Percentiles rank a stretch among this genome's conserved stretches.
Evolutionary conservation across 1,140 invertebrate genomes (phyloP).

Genomic region (Wasmannia auropunctata): DNA sequence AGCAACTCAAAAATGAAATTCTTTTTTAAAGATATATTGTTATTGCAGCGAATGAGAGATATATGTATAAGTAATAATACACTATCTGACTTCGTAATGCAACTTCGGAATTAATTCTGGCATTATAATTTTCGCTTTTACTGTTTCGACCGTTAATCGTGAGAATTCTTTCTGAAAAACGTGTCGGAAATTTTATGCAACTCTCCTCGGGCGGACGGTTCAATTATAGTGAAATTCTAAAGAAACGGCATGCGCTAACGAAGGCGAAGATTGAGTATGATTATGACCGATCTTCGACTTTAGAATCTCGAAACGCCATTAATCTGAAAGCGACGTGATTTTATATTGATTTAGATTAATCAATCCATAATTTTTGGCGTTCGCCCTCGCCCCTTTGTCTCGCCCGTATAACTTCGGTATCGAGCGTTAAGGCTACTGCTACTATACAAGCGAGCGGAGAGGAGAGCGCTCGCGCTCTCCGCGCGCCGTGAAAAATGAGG

Average conservation of each 20-base stretch:
- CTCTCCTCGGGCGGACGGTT: neutral
- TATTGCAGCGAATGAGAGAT: no score
- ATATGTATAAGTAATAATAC: neutral
- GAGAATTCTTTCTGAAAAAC: neutral
- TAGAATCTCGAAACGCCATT: neutral
- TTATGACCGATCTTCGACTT: neutral
- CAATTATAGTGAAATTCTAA: constrained; percentile 18
- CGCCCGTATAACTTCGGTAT: neutral
- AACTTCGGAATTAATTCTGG: neutral
- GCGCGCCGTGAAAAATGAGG: constrained; percentile 45
- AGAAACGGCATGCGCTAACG: neutral
- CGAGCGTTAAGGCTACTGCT: neutral
- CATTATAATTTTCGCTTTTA: neutral
- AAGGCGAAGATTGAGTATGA: neutral
- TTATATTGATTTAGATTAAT: constrained; percentile 15
- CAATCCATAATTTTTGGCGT: constrained; percentile 34
- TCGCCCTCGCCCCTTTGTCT: neutral
- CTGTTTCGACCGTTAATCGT: neutral
- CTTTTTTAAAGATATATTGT: no score
- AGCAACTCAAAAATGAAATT: no score
- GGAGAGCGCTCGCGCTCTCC: neutral
- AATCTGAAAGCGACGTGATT: constrained; percentile 2
- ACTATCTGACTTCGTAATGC: neutral
- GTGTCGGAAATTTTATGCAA: neutral
- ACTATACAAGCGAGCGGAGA: neutral